Conservation (phyloP, 1,140 invertebrate species). For the Drosophila bifasciata region DNA sequence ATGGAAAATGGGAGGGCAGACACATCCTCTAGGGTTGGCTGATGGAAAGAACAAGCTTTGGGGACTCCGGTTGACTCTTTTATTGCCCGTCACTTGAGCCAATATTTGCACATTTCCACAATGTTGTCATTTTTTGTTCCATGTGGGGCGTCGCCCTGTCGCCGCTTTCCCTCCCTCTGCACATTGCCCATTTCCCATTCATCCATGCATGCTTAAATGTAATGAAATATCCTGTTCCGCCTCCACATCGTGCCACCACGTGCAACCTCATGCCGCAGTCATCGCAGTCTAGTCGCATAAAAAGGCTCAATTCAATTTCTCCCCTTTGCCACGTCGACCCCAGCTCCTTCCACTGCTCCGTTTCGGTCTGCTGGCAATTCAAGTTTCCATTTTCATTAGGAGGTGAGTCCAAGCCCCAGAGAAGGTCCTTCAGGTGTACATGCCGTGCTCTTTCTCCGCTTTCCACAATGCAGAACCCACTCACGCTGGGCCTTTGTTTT, state of each 20-base stretch:
- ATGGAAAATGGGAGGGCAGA: no score
- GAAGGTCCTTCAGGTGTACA: conserved; percentile 51
- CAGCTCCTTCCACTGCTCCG: conserved; percentile 8
- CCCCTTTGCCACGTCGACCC: neutral
- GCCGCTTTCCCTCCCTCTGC: neutral
- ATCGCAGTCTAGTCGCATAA: conserved; percentile 58
- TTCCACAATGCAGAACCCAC: conserved; percentile 55
- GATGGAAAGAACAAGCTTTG: conserved; percentile 11
- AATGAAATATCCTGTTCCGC: conserved; percentile 80
- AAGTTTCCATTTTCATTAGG: conserved; percentile 63
- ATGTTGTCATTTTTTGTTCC: conserved; percentile 62
- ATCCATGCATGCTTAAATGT: conserved; percentile 80
- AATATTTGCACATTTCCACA: conserved; percentile 81
- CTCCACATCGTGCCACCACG: neutral
- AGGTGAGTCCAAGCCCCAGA: conserved; percentile 39
- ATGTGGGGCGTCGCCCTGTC: conserved; percentile 45
- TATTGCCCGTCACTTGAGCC: conserved; percentile 78
- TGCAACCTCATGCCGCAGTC: conserved; percentile 1
- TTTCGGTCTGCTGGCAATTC: conserved; percentile 73
- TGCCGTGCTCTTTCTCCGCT: conserved; percentile 18
- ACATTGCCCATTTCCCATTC: conserved; percentile 22
- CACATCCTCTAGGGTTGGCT: conserved; percentile 17
- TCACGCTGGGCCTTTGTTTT: conserved; percentile 48
- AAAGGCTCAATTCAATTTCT: conserved; percentile 80
- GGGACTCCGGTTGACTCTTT: conserved; percentile 55